Conservation (phyloP, 2,113 vertebrate species). For the Pogonocichla stellata region DNA sequence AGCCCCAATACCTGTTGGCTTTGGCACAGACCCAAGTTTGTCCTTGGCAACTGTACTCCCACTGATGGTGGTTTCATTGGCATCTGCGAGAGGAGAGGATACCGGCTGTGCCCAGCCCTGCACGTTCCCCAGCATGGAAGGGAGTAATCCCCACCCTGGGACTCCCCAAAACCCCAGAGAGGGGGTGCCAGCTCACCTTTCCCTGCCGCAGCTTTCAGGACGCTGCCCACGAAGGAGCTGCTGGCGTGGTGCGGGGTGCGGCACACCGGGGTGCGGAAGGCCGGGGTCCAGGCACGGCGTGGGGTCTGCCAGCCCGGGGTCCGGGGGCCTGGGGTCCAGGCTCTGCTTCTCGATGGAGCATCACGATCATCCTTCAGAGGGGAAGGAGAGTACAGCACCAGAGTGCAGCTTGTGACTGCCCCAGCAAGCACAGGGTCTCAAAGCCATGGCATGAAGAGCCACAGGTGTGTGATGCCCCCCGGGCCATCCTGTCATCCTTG, state of each 20-base stretch:
- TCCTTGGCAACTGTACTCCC: slow-evolving; percentile 34
- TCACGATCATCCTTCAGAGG: slow-evolving; percentile 15
- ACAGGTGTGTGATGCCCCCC: rapidly evolving
- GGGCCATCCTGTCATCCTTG: rapidly evolving
- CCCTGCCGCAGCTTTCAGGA: background rate
- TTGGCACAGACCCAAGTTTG: background rate
- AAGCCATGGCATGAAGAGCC: background rate
- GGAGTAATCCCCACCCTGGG: rapidly evolving
- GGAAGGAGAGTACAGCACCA: background rate
- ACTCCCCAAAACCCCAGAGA: background rate
- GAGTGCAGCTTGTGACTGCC: background rate
- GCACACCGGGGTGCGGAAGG: background rate
- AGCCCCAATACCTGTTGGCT: slow-evolving; percentile 49
- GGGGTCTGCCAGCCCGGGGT: background rate
- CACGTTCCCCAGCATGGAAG: rapidly evolving
- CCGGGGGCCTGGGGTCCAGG: background rate
- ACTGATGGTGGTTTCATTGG: background rate
- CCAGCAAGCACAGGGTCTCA: background rate
- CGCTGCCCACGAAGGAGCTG: slow-evolving; percentile 18
- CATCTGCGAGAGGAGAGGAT: background rate
- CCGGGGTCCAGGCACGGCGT: background rate
- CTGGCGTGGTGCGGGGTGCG: rapidly evolving
- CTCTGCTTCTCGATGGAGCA: background rate
- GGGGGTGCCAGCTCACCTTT: slow-evolving; percentile 56
- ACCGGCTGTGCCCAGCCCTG: background rate